phyloP scores from a whole-genome alignment of 2,797 vertebrate species.

The Acanthornis magna region DNA sequence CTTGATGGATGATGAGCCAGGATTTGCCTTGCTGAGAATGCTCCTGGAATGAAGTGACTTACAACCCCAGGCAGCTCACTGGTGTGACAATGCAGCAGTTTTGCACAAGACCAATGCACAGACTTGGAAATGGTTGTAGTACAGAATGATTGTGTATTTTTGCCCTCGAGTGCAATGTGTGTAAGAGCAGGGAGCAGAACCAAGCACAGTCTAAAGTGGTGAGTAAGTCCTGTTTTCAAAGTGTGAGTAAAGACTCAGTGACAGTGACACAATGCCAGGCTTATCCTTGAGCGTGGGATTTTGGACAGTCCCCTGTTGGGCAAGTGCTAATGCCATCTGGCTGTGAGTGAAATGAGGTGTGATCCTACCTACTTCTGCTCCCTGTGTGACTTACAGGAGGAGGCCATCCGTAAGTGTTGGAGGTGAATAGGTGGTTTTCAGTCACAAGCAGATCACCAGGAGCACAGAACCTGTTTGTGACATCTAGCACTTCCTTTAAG shows the following conservation, averaged over 20 bases:
- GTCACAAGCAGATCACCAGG: background rate
- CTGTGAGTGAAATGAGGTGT: background rate
- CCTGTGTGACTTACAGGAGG: background rate
- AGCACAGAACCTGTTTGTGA: background rate
- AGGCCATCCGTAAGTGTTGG: too few species aligned
- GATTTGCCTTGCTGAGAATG: background rate
- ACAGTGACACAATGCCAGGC: background rate
- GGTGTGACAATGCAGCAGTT: background rate
- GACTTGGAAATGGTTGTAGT: background rate
- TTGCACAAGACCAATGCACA: background rate
- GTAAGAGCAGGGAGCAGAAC: background rate
- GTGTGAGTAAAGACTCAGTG: too few species aligned
- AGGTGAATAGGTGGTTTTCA: background rate
- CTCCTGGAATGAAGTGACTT: background rate
- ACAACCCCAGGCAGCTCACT: background rate
- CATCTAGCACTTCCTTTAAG: background rate
- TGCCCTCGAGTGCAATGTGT: accelerated
- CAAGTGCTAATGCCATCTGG: background rate
- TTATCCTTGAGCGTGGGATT: background rate
- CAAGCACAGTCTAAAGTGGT: background rate
- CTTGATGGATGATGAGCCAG: background rate
- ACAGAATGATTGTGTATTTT: background rate
- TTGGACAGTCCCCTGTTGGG: background rate
- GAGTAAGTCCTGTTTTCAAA: background rate
- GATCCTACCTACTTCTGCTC: background rate